phyloP scores from a whole-genome alignment of 2,113 vertebrate species.

The Malurus elegans region DNA sequence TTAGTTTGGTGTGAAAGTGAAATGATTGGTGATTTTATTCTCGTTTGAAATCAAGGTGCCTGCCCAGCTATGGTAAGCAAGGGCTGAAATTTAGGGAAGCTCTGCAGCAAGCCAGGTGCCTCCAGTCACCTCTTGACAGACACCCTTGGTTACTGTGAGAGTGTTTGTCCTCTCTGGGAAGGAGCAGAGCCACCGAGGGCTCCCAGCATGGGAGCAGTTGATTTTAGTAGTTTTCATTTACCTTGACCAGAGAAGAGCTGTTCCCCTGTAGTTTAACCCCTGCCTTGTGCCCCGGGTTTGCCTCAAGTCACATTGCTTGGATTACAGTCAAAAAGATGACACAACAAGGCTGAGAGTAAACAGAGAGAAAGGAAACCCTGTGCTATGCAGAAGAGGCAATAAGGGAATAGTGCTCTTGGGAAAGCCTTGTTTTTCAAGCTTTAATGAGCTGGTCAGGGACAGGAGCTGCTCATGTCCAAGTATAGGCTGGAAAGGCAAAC shows the following conservation, averaged over 20 bases:
- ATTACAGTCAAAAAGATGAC: neutral
- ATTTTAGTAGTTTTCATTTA: neutral
- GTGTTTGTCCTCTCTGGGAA: neutral
- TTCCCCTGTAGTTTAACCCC: neutral
- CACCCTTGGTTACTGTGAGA: fast-evolving
- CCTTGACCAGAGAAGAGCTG: neutral
- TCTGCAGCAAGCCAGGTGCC: neutral
- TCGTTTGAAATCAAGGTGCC: fast-evolving
- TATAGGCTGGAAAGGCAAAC: neutral
- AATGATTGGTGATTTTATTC: neutral
- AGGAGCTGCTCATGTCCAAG: neutral
- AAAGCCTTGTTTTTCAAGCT: neutral
- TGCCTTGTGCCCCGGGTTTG: fast-evolving
- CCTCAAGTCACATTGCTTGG: neutral
- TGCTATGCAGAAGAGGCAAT: neutral
- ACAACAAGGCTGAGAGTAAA: neutral
- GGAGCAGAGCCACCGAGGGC: neutral
- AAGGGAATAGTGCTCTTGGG: neutral
- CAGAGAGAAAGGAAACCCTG: neutral
- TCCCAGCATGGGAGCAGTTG: neutral
- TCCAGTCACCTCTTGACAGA: neutral
- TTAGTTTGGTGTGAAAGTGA: neutral
- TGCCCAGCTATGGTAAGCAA: neutral
- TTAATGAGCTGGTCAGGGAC: neutral
- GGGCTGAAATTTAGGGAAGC: neutral